Conservation (phyloP, 1,140 invertebrate species). For the Magallana angulata region DNA sequence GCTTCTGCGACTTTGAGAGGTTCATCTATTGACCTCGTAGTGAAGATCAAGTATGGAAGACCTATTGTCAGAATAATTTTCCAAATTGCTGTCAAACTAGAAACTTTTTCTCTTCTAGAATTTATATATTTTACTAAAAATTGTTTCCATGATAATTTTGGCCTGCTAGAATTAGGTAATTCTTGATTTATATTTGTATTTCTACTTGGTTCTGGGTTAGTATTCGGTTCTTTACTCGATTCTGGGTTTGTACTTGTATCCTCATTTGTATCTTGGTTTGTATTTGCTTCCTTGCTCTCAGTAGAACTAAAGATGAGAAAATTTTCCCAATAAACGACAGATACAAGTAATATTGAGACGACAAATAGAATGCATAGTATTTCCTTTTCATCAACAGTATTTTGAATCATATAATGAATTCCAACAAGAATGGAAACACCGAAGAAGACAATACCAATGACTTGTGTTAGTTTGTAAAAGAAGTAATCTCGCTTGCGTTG, state of each 20-base stretch:
- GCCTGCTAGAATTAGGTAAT: background rate
- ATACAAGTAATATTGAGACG: background rate
- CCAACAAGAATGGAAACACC: background rate
- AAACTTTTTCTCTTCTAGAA: conserved; percentile 14
- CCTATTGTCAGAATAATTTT: background rate
- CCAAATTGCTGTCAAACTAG: background rate
- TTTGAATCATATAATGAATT: background rate
- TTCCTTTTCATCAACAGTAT: background rate
- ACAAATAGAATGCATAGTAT: background rate
- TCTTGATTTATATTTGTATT: background rate
- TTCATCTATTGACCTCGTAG: background rate
- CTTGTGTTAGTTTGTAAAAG: background rate
- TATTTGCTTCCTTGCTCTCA: background rate
- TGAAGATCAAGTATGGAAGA: background rate
- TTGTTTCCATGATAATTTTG: background rate
- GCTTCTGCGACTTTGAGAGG: background rate
- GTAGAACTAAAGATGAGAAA: background rate
- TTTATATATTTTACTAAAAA: background rate
- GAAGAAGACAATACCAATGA: too few species aligned
- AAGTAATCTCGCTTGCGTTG: too few species aligned
- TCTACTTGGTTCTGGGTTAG: background rate
- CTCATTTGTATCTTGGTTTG: background rate
- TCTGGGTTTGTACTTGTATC: background rate
- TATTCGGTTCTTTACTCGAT: too few species aligned
- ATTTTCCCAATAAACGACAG: background rate